Conservation (phyloP, 2,888 invertebrate genomes). For the Galeopsomyia nigrocyanea region DNA sequence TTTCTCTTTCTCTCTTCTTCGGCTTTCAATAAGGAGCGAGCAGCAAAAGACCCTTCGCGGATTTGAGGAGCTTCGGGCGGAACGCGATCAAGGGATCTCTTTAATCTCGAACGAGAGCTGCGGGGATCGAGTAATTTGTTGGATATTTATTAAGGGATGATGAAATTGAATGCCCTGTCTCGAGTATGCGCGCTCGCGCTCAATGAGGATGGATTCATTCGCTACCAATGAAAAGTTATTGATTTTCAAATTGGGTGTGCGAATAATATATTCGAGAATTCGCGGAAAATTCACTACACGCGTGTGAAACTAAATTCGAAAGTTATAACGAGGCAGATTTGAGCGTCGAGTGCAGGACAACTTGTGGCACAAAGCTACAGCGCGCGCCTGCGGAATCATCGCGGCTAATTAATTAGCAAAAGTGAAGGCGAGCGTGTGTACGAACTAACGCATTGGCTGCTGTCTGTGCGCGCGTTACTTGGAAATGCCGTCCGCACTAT, state of each 20-base stretch:
- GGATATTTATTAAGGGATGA: background rate
- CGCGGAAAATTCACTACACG: too few species aligned
- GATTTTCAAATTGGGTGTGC: too few species aligned
- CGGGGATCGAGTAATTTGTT: conserved; percentile 12
- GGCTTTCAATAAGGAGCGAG: conserved; percentile 4
- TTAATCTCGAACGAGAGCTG: conserved; percentile 11
- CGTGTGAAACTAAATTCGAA: too few species aligned
- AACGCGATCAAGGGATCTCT: conserved; percentile 26
- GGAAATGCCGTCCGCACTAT: background rate
- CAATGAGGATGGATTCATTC: too few species aligned
- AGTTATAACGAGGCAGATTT: too few species aligned
- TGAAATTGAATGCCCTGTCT: conserved; percentile 5
- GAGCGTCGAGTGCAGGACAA: too few species aligned
- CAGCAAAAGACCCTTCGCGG: too few species aligned
- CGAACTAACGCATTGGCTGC: conserved; percentile 14
- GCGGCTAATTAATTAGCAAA: conserved; percentile 19
- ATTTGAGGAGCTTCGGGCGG: conserved; percentile 12
- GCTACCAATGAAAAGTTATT: too few species aligned
- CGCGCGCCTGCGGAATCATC: too few species aligned
- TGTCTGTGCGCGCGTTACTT: background rate
- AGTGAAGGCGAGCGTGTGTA: background rate
- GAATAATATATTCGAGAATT: too few species aligned
- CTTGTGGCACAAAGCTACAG: too few species aligned
- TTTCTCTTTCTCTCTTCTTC: conserved; percentile 9
- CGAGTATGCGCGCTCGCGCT: too few species aligned